Evolutionary conservation across 2,797 vertebrate species (phyloP).

Genomic region (Bufotes viridis): DNA sequence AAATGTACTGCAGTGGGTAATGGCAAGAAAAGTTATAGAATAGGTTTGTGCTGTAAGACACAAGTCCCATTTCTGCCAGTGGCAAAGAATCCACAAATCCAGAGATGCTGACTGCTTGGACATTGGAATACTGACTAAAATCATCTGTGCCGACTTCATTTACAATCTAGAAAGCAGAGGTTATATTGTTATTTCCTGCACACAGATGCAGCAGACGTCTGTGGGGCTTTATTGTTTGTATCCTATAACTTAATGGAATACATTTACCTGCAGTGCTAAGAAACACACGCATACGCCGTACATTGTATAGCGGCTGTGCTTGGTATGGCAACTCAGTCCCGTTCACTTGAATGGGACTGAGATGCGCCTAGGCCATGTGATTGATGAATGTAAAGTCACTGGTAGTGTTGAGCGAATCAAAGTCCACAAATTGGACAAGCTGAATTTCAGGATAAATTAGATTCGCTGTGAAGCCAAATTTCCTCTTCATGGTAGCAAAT

Average conservation of each 20-base stretch:
- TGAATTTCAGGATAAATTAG: too few species aligned
- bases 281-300: too few species aligned
- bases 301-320: too few species aligned
- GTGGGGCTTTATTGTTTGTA: not conserved
- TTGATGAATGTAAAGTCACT: too few species aligned
- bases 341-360: too few species aligned
- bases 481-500: too few species aligned
- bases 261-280: too few species aligned
- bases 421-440: too few species aligned
- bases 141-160: constrained; percentile 67
- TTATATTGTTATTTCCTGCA: not conserved
- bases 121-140: constrained; percentile 72
- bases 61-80: constrained; percentile 67
- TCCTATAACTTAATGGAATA: not conserved
- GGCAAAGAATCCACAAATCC: constrained; percentile 76
- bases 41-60: constrained; percentile 81
- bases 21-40: constrained; percentile 82
- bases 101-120: constrained; percentile 78
- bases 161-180: constrained; percentile 70
- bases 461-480: too few species aligned
- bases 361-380: too few species aligned
- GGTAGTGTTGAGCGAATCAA: too few species aligned
- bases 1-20: constrained; percentile 79
- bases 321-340: too few species aligned
- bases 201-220: not conserved